phyloP scores from a whole-genome alignment of 2,797 vertebrate species.

The Trematomus bernacchii region DNA sequence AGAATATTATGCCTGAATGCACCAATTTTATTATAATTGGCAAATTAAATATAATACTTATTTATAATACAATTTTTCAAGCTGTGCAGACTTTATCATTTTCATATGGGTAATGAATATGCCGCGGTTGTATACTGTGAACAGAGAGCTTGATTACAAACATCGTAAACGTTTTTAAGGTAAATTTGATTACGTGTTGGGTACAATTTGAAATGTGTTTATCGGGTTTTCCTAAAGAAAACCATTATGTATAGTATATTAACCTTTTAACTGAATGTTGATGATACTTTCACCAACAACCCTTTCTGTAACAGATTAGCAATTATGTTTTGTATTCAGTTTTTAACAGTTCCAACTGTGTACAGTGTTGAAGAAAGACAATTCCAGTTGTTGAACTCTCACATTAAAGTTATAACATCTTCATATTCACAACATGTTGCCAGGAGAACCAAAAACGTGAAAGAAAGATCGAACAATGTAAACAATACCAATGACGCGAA shows the following conservation, averaged over 20 bases:
- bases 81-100: neutral
- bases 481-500: conserved; percentile 54
- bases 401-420: conserved; percentile 33
- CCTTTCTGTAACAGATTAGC: conserved; percentile 10
- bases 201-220: neutral
- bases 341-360: conserved; percentile 16
- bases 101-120: neutral
- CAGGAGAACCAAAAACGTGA: conserved; percentile 4
- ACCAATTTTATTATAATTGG: neutral
- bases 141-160: neutral
- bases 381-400: conserved; percentile 47
- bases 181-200: conserved; percentile 13
- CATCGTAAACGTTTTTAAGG: neutral
- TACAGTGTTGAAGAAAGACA: conserved; percentile 12
- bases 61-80: too few species aligned
- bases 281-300: neutral
- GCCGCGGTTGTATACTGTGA: neutral
- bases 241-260: neutral
- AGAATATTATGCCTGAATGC: conserved; percentile 3
- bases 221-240: neutral
- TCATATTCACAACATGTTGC: conserved; percentile 32
- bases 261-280: neutral
- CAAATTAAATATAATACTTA: conserved; percentile 7
- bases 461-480: conserved; percentile 46
- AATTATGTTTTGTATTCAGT: neutral